Base-by-base conservation (phyloP, 35 echinoderm and acorn worm species). In the Ophiothrix spiculata region DNA sequence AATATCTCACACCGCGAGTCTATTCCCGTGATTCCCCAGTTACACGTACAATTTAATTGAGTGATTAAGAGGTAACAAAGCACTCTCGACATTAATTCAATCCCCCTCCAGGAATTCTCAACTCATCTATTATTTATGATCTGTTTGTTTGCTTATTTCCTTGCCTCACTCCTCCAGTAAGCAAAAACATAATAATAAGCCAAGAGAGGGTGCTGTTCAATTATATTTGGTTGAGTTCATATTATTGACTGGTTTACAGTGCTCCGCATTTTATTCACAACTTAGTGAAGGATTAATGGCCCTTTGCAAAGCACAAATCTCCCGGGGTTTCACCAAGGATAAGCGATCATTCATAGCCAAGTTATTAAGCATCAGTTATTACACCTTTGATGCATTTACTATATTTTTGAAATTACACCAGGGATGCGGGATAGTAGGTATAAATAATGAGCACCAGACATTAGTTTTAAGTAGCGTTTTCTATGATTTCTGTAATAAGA, bases 281-380 rank as follows among this genome's bases (percentile, higher is more conserved):
- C 16, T n/a, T 28, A 25, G 60, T 69, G 60, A 69, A 69, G 60
- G 25, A 69, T 69, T 69, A 69, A 69, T 69, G 60, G 60, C 60
- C 60, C 60, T 69, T 69, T 69, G 60, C 60, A 69, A n/a, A 69
- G 10, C 42, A 19, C 8, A 69, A 69, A 4, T 69, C 60, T 69
- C 60, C 25, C 10, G 60, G 60, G 60, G 25, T 69, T 69, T 69
- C 29, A 28, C 17, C 16, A 12, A 69, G 60, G 60, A 69, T 69
- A 69, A 69, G 60, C 29, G 60, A 69, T 69, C 60, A 69, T 69
- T 69, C 60, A 69, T 69, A 69, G 17, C 60, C 60, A 69, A 6
- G 60, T 69, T 69, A 69, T 69, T 69, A 69, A 69, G 60, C 60
- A 69, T 69, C 60, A 69, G 60, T 69, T 69, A 69, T 69, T 69